phyloP scores from a whole-genome alignment of 2,888 invertebrate genomes.

The Luperina testacea region DNA sequence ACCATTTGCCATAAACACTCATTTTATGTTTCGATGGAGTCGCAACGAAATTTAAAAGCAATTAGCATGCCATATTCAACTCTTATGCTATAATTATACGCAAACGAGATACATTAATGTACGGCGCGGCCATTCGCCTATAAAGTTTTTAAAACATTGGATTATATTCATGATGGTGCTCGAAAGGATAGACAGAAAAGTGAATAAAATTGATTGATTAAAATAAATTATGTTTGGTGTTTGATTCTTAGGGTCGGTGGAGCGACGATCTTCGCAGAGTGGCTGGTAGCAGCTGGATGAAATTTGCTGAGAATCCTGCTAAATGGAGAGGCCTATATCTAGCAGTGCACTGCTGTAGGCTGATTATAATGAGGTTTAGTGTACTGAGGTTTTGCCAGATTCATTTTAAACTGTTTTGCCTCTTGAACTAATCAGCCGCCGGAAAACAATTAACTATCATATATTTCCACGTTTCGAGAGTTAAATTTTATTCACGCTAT shows the following conservation, averaged over 20 bases:
- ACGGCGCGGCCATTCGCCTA: constrained; percentile 29
- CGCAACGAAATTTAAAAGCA: constrained; percentile 57
- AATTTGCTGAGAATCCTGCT: neutral
- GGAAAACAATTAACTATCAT: neutral
- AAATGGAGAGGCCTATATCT: neutral
- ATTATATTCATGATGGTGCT: constrained; percentile 9
- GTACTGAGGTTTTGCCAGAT: no score
- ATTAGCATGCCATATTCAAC: constrained; percentile 59
- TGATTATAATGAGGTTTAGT: neutral
- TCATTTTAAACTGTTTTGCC: neutral
- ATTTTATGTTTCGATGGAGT: constrained; percentile 51
- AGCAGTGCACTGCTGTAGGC: neutral
- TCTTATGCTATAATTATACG: constrained; percentile 58
- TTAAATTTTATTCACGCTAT: neutral
- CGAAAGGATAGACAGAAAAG: constrained; percentile 5
- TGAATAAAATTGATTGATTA: neutral
- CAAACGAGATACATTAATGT: constrained; percentile 51
- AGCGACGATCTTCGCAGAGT: neutral
- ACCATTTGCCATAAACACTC: constrained; percentile 47
- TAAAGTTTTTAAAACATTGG: constrained; percentile 41
- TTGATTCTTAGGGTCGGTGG: neutral
- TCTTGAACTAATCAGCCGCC: neutral
- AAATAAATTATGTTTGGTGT: neutral
- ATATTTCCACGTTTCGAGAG: neutral
- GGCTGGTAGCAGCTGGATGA: neutral